phyloP scores from a whole-genome alignment of 2,888 invertebrate species.

The Rotaria macrura region DNA sequence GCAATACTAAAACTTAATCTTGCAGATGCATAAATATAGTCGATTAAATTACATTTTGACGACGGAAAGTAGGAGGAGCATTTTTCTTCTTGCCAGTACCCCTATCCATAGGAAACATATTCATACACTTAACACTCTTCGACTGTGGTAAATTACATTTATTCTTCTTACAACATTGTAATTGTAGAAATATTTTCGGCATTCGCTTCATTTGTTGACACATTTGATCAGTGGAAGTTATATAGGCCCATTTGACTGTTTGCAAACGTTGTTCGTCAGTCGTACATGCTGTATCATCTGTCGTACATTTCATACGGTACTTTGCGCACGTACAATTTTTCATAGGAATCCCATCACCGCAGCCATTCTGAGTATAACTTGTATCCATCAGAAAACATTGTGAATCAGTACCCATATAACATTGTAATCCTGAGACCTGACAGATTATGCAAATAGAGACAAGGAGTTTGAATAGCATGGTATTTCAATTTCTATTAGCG shows the following conservation, averaged over 20 bases:
- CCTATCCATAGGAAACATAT: background rate
- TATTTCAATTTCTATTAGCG: too few relatives aligned
- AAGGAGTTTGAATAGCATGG: too few relatives aligned
- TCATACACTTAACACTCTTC: background rate
- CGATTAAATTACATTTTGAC: too few relatives aligned
- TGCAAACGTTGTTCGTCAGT: background rate
- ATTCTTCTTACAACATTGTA: background rate
- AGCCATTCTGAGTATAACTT: background rate
- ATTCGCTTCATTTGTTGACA: background rate
- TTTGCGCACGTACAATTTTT: background rate
- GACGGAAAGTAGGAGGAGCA: too few relatives aligned
- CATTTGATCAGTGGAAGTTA: background rate
- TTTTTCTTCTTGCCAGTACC: background rate
- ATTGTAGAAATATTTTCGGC: background rate
- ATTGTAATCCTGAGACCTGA: background rate
- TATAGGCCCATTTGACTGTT: background rate
- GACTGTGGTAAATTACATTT: background rate
- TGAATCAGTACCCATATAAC: background rate
- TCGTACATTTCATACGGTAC: background rate
- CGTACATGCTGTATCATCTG: background rate
- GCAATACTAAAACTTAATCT: too few relatives aligned
- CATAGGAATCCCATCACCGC: background rate
- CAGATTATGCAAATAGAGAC: too few relatives aligned
- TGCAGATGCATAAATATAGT: too few relatives aligned
- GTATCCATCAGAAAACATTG: background rate